phyloP scores from a whole-genome alignment of 2,888 invertebrate genomes.

The Dicyrtomina minuta region DNA sequence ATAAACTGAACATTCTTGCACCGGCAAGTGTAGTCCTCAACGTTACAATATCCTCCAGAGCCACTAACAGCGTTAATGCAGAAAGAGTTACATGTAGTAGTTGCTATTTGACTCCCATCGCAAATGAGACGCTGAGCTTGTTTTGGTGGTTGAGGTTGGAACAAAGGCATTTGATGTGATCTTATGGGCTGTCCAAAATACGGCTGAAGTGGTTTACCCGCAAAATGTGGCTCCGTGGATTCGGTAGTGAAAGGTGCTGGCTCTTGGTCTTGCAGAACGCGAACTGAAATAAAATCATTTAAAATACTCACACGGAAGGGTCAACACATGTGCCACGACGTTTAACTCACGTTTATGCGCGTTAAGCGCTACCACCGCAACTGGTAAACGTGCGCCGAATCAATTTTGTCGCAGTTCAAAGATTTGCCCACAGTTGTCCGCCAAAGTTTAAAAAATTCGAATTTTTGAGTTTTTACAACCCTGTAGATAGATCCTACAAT shows the following conservation, averaged over 20 bases:
- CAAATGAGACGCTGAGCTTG: constrained; percentile 39
- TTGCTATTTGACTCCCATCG: constrained; percentile 37
- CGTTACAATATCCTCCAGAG: constrained; percentile 39
- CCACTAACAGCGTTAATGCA: constrained; percentile 38
- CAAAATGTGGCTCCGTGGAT: background rate
- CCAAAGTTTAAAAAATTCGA: too few relatives aligned
- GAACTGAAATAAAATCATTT: constrained; percentile 36
- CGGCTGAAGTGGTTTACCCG: background rate
- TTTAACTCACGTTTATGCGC: too few relatives aligned
- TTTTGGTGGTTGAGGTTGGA: background rate
- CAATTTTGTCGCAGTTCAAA: too few relatives aligned
- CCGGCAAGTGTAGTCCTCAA: constrained; percentile 37
- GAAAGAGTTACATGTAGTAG: constrained; percentile 42
- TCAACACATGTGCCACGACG: too few relatives aligned
- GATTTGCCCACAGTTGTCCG: too few relatives aligned
- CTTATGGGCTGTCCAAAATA: background rate
- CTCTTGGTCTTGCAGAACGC: constrained; percentile 44
- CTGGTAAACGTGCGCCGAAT: too few relatives aligned
- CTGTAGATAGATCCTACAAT: too few relatives aligned
- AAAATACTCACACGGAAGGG: too few relatives aligned
- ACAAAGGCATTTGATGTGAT: background rate
- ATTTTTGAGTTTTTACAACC: too few relatives aligned
- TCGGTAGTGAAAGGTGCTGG: constrained; percentile 16
- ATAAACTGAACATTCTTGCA: constrained; percentile 41
- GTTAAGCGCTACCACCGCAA: too few relatives aligned